phyloP scores from a whole-genome alignment of 2,888 invertebrate genomes.

The Drosophila differens region DNA sequence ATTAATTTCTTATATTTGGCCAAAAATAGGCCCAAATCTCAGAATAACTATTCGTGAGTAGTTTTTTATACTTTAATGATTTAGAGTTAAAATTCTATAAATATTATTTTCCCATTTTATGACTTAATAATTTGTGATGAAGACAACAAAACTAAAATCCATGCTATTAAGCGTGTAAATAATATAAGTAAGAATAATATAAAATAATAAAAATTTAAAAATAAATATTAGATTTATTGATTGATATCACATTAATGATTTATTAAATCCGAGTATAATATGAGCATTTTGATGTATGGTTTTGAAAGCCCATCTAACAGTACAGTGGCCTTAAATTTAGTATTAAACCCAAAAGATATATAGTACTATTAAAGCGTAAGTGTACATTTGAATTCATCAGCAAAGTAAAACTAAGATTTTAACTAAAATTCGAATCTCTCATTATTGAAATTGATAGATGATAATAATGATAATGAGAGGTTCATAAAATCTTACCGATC shows the following conservation, averaged over 20 bases:
- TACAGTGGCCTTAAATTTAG: neutral
- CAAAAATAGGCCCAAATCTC: too few relatives aligned
- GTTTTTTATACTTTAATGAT: neutral
- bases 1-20: neutral
- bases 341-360: neutral
- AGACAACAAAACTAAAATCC: neutral
- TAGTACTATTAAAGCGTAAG: neutral
- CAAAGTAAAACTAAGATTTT: neutral
- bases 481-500: slow-evolving; percentile 86
- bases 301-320: neutral
- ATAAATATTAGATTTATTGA: neutral
- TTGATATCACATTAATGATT: neutral
- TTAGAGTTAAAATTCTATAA: neutral
- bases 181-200: neutral
- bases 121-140: neutral
- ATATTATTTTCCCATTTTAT: neutral
- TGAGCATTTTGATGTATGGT: neutral
- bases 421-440: neutral
- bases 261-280: neutral
- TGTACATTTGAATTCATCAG: neutral
- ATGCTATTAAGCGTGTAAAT: too few relatives aligned
- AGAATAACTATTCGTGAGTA: neutral
- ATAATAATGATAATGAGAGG: neutral
- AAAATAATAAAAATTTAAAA: neutral
- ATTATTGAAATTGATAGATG: neutral